Conservation (phyloP, 2,888 invertebrate genomes). For the Uropetala carovei region DNA sequence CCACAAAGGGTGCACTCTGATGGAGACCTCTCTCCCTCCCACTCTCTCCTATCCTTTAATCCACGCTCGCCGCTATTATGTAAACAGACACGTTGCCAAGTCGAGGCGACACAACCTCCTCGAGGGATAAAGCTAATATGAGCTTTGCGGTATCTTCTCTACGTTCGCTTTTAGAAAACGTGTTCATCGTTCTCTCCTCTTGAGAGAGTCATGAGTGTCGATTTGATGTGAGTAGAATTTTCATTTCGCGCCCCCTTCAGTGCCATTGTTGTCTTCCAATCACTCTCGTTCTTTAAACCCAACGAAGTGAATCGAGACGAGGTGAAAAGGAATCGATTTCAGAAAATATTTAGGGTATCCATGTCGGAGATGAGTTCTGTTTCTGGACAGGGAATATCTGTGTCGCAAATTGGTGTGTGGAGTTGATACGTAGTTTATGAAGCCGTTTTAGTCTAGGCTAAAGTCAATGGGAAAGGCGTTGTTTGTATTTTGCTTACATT, state of each 20-base stretch:
- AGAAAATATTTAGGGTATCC: too few relatives aligned
- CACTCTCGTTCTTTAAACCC: background rate
- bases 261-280: background rate
- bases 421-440: background rate
- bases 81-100: background rate
- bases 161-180: background rate
- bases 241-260: background rate
- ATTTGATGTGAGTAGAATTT: conserved; percentile 46
- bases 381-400: too few relatives aligned
- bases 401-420: background rate
- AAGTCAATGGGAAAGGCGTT: background rate
- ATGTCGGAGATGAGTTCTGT: too few relatives aligned
- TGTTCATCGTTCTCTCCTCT: background rate
- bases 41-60: background rate
- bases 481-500: background rate
- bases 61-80: background rate
- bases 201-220: conserved; percentile 45
- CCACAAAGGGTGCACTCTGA: background rate
- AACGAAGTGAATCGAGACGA: background rate
- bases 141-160: background rate
- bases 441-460: background rate
- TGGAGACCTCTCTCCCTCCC: background rate
- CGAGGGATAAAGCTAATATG: background rate
- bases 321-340: background rate
- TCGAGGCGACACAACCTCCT: background rate